Evolutionary conservation across 2,888 invertebrate genomes (phyloP).

Genomic region (Volucella inflata): DNA sequence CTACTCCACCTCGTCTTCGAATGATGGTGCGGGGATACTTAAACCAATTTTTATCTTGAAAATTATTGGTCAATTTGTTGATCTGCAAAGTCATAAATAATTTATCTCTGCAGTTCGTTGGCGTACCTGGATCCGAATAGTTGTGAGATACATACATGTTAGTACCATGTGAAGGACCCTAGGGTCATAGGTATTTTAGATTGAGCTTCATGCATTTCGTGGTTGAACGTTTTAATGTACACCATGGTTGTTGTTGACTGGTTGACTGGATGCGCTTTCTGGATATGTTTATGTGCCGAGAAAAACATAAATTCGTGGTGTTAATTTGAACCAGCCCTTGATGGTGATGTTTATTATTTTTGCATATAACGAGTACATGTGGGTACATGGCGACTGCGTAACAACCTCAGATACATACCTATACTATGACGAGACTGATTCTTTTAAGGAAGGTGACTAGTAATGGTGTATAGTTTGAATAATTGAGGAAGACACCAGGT

Average conservation of each 20-base stretch:
- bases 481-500: too few relatives aligned
- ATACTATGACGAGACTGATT: too few relatives aligned
- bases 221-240: conserved; percentile 35
- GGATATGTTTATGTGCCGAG: conserved; percentile 75
- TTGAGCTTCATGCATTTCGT: conserved; percentile 53
- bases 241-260: conserved; percentile 15
- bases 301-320: conserved; percentile 74
- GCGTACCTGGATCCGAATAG: conserved; percentile 37
- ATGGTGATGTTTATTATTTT: conserved; percentile 69
- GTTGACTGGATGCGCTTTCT: conserved; percentile 56
- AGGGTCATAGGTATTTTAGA: conserved; percentile 74
- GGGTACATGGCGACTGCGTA: conserved; percentile 21
- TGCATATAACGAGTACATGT: too few relatives aligned
- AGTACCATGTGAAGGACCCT: conserved; percentile 63
- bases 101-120: conserved; percentile 64
- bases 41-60: conserved; percentile 80
- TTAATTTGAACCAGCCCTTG: conserved; percentile 75
- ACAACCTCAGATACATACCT: too few relatives aligned
- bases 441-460: too few relatives aligned
- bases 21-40: conserved; percentile 72
- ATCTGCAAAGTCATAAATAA: conserved; percentile 84
- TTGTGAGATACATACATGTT: conserved; percentile 22
- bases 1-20: conserved; percentile 76
- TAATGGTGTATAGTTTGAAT: too few relatives aligned
- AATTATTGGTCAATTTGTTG: conserved; percentile 84